Conservation (phyloP, 2,113 vertebrate genomes). For the Sisor rabdophorus region DNA sequence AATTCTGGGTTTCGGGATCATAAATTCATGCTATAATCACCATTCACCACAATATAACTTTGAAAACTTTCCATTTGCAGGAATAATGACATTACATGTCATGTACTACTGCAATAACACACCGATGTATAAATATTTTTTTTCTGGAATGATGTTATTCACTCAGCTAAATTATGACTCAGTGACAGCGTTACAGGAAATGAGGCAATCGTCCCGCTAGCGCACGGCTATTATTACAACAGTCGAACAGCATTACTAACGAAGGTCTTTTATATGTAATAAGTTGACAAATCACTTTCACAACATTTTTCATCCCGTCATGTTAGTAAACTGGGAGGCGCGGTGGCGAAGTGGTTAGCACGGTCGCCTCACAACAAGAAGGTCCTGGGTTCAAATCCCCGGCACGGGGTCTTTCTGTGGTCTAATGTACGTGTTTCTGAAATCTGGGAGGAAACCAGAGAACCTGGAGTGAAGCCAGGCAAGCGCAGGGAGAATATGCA, state of each 20-base stretch:
- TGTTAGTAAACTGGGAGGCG: neutral
- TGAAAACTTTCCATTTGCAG: neutral
- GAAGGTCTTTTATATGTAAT: neutral
- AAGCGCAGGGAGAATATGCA: too few relatives aligned
- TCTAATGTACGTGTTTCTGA: too few relatives aligned
- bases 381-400: too few relatives aligned
- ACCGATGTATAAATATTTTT: neutral
- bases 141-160: neutral
- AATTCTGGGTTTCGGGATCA: neutral
- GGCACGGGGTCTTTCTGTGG: too few relatives aligned
- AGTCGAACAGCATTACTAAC: neutral
- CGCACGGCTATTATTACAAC: neutral
- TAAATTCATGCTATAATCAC: conserved; percentile 1
- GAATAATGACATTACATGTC: neutral
- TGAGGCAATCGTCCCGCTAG: neutral
- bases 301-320: neutral
- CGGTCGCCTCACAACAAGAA: too few relatives aligned
- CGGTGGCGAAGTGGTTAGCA: too few relatives aligned
- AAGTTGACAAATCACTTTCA: neutral
- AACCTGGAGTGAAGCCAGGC: too few relatives aligned
- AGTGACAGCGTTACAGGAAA: neutral
- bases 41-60: neutral
- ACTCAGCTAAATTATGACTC: neutral
- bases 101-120: neutral
- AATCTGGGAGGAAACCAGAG: too few relatives aligned